Evolutionary conservation across 2,113 vertebrate species (phyloP), one percentile per base, ranked within the genome.

Genomic region (Chaenogobius annularis): DNA sequence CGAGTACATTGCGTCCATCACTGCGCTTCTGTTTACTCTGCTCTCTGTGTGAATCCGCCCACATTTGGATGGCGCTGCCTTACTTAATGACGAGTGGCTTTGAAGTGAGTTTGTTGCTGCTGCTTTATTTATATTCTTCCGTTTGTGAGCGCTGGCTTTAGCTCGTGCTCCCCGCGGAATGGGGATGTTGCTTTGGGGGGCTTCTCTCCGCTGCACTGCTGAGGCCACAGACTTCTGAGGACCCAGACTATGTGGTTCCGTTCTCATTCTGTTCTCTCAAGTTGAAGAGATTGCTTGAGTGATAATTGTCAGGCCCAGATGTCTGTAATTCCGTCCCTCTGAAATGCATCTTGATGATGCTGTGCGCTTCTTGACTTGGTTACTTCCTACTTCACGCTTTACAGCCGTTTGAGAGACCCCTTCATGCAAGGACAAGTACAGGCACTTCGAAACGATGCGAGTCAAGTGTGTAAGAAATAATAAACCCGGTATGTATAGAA

Each of bases 231-330:
- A 59, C 56, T 31, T 59, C 56, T 44, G 40, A 68, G 66, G 56
- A 68, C 66, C 69, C 68, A 72, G 74, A 81, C 78, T 69, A 68
- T 68, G 69, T 68, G 76, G 61, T 74, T 69, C 40, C 62, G 62
- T 73, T 83, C 71, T 83, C 82, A 87, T 84, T 87, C 37, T 83
- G 79, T 71, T 72, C 83, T 88, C 84, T 88, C 83, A 75, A 87
- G 86, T 86, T 85, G 74, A 85, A 86, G 85, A 90, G 83, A 89
- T 83, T 82, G 80, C 76, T 85, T 58, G 71, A 75, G 79, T 81
- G 87, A 83, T 88, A 89, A 91, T 87, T 78, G 68, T 48, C 80
- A 64, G 68, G 75, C 79, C 81, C 84, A 83, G 76, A 78, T 87
- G 44, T 4, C 68, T 80, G 70, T 88, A 75, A 89, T 91, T 84